Evolutionary conservation across 2,113 vertebrate genomes (phyloP), one percentile per base, ranked within the genome.

Genomic region (Rhynchomys soricoides): DNA sequence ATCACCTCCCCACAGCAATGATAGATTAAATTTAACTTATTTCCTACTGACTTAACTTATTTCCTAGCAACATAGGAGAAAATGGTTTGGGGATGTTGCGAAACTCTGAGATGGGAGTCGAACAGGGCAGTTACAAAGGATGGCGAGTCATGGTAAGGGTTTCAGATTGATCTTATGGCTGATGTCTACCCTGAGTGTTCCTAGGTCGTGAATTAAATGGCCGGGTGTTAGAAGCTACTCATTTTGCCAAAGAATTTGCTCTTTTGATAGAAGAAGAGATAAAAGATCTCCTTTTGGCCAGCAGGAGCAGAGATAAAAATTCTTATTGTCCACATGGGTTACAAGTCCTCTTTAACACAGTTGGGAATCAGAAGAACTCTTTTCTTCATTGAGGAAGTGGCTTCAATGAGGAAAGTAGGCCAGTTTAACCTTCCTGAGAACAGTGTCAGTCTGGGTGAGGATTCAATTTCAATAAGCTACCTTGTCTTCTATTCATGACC

Each of bases 201-300:
- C 55, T 81, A 26, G 59, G 73, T 74, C 45, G 45, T 29, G 48
- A 31, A 57, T 64, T 88, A 62, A 70, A 89, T 57, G 55, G 26
- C 48, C 71, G 11, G 22, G 19, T 79, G 40, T 75, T 31, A 91
- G 59, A 68, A 78, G 40, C 92, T 89, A 91, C 34, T 95, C 59
- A 93, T 87, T 96, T 94, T 94, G 89, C 83, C 77, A 89, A 94
- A 91, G 91, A 92, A 97, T 94, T 95, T 91, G 66, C 86, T 91
- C 10, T 90, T 83, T 34, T 48, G 4, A 70, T 90, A 37, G 24
- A 92, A 90, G 26, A 77, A 77, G 64, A 8, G 64, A 31, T 48
- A n/a, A 8, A 90, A 8, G 79, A 48, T 70, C 40, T 95, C 21
- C 12, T 85, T 92, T 74, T 4, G 70, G 43, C 4, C 26, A 75